Evolutionary conservation across 2,888 invertebrate species (phyloP).

Genomic region (Corbicula japonica): DNA sequence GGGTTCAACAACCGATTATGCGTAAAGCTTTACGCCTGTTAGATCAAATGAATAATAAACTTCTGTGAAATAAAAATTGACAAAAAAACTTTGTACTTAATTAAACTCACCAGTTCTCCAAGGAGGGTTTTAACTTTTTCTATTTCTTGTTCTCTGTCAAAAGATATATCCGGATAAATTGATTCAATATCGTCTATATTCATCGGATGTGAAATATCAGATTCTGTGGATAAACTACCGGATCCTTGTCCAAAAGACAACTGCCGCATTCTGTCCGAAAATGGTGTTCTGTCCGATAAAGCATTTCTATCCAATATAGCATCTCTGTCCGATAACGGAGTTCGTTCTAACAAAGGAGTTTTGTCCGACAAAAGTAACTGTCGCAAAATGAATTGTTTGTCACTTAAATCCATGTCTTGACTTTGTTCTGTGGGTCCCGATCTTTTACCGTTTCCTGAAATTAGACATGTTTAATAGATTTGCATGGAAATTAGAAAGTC

Average conservation of each 20-base stretch:
- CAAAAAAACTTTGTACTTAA: not conserved
- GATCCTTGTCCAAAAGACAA: no score
- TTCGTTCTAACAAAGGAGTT: not conserved
- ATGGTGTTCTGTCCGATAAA: no score
- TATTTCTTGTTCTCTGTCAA: slow-evolving; percentile 35
- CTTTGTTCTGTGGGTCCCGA: slow-evolving; percentile 38
- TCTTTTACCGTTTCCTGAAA: slow-evolving; percentile 58
- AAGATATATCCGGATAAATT: slow-evolving; percentile 43
- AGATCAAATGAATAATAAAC: no score
- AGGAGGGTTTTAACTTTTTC: slow-evolving; percentile 37
- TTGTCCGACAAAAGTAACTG: slow-evolving; percentile 28
- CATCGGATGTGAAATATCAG: not conserved
- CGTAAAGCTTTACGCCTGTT: no score
- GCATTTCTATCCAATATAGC: no score
- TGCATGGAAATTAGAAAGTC: no score
- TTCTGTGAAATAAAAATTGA: no score
- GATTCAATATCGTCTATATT: slow-evolving; percentile 22
- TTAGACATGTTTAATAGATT: no score
- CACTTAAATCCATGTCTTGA: slow-evolving; percentile 17
- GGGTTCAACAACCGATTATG: no score
- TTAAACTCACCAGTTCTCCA: slow-evolving; percentile 34
- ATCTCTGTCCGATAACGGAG: no score
- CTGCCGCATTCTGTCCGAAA: no score
- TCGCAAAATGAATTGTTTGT: slow-evolving; percentile 34
- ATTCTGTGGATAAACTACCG: slow-evolving; percentile 12